Evolutionary conservation across 35 echinoderm and acorn worm species (phyloP).

Genomic region (Apostichopus parvimensis): DNA sequence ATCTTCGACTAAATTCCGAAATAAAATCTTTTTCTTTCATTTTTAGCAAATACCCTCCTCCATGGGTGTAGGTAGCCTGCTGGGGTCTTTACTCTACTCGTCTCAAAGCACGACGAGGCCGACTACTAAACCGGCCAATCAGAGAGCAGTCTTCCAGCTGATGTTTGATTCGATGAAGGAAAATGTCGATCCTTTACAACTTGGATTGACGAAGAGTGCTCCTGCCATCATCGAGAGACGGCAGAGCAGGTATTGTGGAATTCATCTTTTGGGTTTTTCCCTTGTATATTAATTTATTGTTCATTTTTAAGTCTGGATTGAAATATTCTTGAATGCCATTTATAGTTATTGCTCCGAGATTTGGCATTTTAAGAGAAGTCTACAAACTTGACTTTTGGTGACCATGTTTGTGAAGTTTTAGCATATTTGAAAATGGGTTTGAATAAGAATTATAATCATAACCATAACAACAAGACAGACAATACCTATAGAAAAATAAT

Average conservation of each 20-base stretch:
- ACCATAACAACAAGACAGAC: no score
- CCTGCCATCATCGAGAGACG: conserved; percentile 38
- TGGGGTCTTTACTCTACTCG: conserved; percentile 48
- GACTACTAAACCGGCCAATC: conserved; percentile 16
- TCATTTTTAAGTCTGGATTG: no score
- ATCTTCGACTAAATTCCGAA: no score
- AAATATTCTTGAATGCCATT: no score
- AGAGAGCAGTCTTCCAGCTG: conserved; percentile 51
- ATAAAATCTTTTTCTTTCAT: background rate
- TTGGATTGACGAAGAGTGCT: conserved; percentile 66
- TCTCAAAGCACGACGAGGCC: conserved; percentile 25
- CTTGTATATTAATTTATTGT: no score
- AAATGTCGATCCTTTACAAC: conserved; percentile 57
- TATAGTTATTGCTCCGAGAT: no score
- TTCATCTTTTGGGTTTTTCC: background rate
- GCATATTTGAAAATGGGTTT: no score
- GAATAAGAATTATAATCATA: no score
- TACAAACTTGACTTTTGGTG: no score
- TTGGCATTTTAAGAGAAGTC: no score
- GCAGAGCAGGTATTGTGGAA: conserved; percentile 63
- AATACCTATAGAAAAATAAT: no score
- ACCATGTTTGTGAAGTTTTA: no score
- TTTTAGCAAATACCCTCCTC: conserved; percentile 76
- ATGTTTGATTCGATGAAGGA: conserved; percentile 91
- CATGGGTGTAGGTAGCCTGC: conserved; percentile 59